A percentile compares a stretch with the other conserved stretches of the same genome.
Evolutionary conservation across 2,797 vertebrate species (phyloP).

Genomic region (Prionace glauca): DNA sequence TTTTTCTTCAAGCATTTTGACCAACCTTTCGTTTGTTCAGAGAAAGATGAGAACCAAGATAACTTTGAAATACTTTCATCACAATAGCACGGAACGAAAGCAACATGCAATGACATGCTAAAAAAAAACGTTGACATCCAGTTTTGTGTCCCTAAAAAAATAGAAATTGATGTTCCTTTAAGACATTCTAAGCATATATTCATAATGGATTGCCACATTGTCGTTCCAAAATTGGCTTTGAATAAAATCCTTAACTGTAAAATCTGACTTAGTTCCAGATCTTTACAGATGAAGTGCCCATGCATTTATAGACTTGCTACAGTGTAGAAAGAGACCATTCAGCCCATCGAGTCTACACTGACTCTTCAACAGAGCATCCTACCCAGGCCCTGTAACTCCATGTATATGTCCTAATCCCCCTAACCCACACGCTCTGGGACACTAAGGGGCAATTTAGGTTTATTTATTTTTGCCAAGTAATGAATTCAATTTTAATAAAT

Average conservation of each 20-base stretch:
- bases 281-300: not conserved
- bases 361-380: no score
- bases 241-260: not conserved
- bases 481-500: conserved; percentile 17
- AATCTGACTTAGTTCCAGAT: not conserved
- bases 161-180: not conserved
- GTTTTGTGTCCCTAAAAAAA: not conserved
- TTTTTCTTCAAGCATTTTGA: not conserved
- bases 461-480: not conserved
- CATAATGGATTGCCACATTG: not conserved
- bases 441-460: no score
- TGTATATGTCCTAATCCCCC: no score
- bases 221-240: not conserved
- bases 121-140: not conserved
- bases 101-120: not conserved
- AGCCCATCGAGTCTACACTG: no score
- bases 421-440: no score
- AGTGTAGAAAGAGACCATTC: no score
- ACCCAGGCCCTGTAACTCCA: no score
- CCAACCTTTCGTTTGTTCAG: not conserved
- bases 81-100: not conserved
- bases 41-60: not conserved
- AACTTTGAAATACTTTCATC: not conserved
- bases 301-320: not conserved
- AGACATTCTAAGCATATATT: not conserved